A percentile compares a stretch with the other conserved stretches of the same genome.
Conservation (phyloP, 2,113 vertebrate genomes). For the Microtus oregoni region DNA sequence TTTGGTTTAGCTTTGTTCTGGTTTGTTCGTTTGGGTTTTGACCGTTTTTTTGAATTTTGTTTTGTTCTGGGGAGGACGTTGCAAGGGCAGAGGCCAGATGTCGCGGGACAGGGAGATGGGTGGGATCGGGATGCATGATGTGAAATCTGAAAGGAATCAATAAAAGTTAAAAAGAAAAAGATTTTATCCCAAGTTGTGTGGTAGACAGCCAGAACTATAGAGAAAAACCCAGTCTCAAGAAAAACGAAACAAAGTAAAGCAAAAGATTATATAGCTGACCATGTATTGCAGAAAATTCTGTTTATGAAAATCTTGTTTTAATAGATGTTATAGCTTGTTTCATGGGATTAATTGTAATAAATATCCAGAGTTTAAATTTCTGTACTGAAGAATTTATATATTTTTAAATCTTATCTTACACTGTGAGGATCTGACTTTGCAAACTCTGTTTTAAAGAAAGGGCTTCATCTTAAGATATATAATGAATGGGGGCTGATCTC, state of each 20-base stretch:
- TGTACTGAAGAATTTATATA: neutral
- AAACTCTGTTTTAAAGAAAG: no score
- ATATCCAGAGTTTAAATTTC: slow-evolving; percentile 21
- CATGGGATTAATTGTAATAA: neutral
- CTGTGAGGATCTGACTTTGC: no score
- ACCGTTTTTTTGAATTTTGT: neutral
- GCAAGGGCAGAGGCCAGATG: no score
- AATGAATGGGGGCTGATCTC: no score
- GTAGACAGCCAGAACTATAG: neutral
- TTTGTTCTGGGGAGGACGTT: neutral
- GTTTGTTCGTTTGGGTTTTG: neutral
- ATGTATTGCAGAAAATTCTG: neutral
- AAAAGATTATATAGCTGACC: neutral
- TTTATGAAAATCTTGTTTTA: slow-evolving; percentile 15
- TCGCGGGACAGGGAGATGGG: neutral
- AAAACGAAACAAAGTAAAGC: no score
- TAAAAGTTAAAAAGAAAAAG: neutral
- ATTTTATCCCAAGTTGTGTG: neutral
- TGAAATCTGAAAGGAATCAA: neutral
- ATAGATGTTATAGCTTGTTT: neutral
- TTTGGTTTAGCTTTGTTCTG: neutral
- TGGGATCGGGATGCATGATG: neutral
- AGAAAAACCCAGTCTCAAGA: no score
- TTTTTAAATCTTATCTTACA: neutral
- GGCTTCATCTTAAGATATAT: no score